A percentile compares a stretch with the other conserved stretches of the same genome.
These are phyloP conservation scores for Scomberomorus guttatus DNA, from an alignment of 2,797 vertebrate genomes.

Conservation along the genomic window DNA sequence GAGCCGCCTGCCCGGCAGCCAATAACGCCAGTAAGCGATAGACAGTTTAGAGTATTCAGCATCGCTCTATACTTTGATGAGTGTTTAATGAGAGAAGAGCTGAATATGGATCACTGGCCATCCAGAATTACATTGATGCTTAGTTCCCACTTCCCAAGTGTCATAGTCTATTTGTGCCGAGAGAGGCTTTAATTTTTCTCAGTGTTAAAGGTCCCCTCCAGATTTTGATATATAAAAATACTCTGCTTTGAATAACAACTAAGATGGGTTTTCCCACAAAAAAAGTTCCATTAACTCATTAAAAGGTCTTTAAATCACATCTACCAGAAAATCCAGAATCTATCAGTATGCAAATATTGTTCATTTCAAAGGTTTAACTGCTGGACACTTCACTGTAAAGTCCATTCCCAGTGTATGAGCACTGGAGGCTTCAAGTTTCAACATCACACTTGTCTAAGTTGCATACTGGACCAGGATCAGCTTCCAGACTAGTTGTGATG, in stretches of 20 bases:
- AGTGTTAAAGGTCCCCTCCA: not conserved
- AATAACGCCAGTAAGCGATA: constrained; percentile 48
- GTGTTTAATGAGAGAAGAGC: constrained; percentile 30
- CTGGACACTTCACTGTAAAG: not conserved
- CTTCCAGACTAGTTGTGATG: too few species aligned
- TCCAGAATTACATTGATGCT: not conserved
- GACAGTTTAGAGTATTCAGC: constrained; percentile 16
- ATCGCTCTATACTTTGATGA: constrained; percentile 14
- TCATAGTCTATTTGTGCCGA: not conserved
- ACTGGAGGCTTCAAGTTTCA: too few species aligned
- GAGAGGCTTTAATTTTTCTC: not conserved
- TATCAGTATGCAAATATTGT: too few species aligned
- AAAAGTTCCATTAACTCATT: too few species aligned
- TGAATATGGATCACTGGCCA: not conserved
- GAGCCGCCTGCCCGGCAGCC: constrained; percentile 33
- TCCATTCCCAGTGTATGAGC: not conserved
- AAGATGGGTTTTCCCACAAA: too few species aligned
- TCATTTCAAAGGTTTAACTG: too few species aligned
- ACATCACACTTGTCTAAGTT: too few species aligned
- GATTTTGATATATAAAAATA: too few species aligned
- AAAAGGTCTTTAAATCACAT: too few species aligned
- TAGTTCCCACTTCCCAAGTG: not conserved
- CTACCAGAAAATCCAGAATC: too few species aligned
- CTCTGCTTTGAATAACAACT: too few species aligned
- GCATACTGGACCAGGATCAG: too few species aligned